These are phyloP conservation scores for Arothron firmamentum DNA, from an alignment of 2,113 vertebrate species.

Conservation along the genomic window DNA sequence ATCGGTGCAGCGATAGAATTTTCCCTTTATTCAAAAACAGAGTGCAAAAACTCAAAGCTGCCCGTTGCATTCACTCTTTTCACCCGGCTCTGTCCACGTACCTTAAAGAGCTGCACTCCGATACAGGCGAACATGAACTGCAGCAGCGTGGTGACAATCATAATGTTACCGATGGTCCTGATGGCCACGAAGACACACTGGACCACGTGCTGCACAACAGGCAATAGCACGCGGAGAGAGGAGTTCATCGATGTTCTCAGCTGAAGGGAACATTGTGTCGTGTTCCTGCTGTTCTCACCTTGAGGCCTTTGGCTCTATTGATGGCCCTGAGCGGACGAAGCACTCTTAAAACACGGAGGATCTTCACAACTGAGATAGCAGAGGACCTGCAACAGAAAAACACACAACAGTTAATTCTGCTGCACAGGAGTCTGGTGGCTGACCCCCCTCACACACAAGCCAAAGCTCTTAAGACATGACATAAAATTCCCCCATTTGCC, in stretches of 20 bases:
- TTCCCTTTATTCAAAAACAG: conserved; percentile 76
- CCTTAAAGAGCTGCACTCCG: conserved; percentile 97
- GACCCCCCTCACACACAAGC: background rate
- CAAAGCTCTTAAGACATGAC: too few species aligned
- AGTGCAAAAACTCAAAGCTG: background rate
- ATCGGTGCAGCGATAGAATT: conserved; percentile 95
- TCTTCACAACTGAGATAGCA: conserved; percentile 98
- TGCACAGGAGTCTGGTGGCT: background rate
- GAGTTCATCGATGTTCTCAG: background rate
- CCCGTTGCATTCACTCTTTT: too few species aligned
- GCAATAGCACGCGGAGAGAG: background rate
- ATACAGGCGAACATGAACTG: conserved; percentile 99
- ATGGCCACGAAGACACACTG: conserved; percentile 99
- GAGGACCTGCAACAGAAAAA: conserved; percentile 79
- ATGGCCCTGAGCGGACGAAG: conserved; percentile 94
- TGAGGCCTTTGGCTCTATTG: conserved; percentile 98
- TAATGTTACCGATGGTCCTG: conserved; percentile 97
- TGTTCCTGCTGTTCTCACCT: conserved; percentile 73
- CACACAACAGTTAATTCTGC: background rate
- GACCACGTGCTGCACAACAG: conserved; percentile 85
- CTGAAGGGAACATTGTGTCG: background rate
- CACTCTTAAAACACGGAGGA: conserved; percentile 92
- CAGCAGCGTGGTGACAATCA: conserved; percentile 97
- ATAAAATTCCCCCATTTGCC: too few species aligned
- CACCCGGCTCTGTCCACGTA: conserved; percentile 35